These are phyloP conservation scores for Enteromius radiatus DNA, from an alignment of 2,797 vertebrate species.

Conservation along the genomic window DNA sequence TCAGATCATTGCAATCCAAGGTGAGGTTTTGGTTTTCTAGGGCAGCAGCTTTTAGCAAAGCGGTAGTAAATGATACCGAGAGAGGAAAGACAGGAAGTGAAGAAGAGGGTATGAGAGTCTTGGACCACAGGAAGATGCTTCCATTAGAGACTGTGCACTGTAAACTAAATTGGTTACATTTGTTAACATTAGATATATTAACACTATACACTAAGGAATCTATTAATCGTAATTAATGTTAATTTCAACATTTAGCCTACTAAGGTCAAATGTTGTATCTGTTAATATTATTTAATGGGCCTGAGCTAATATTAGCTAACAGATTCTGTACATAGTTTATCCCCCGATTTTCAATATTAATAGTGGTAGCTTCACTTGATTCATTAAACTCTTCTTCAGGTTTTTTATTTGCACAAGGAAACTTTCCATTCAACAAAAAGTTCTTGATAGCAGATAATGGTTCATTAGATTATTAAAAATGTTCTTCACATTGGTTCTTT, in stretches of 20 bases:
- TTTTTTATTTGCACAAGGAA: not conserved
- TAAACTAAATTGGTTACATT: not conserved
- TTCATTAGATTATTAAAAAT: not conserved
- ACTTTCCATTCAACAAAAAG: too few species aligned
- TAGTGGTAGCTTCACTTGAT: not conserved
- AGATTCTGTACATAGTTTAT: not conserved
- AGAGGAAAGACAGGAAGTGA: slow-evolving; percentile 44
- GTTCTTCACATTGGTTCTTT: not conserved
- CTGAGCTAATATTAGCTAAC: not conserved
- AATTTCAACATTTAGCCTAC: not conserved
- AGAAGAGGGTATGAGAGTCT: slow-evolving; percentile 32
- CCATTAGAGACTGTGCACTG: slow-evolving; percentile 6
- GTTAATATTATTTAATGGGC: not conserved
- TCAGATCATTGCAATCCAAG: slow-evolving; percentile 49
- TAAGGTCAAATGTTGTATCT: not conserved
- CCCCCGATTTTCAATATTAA: not conserved
- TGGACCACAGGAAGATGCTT: slow-evolving; percentile 22
- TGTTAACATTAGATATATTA: not conserved
- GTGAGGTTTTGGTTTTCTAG: slow-evolving; percentile 57
- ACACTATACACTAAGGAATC: not conserved
- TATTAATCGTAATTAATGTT: not conserved
- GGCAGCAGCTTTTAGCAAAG: slow-evolving; percentile 53
- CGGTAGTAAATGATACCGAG: slow-evolving; percentile 53
- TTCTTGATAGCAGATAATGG: too few species aligned
- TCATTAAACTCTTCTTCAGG: not conserved